phyloP scores from a whole-genome alignment of 2,888 invertebrate species.

The Hydroisotoma schaefferi region DNA sequence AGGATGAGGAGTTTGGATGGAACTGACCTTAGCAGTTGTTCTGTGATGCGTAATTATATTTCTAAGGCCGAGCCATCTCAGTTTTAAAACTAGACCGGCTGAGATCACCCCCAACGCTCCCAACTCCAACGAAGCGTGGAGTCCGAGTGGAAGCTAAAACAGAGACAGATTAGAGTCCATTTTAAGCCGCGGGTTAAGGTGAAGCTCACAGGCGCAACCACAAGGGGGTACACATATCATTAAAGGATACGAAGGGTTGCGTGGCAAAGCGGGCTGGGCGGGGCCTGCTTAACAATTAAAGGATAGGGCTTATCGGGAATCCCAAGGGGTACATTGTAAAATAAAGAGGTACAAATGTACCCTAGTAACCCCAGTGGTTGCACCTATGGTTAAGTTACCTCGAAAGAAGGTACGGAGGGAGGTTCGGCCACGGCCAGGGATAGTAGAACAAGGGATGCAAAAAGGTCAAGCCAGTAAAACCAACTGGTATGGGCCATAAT shows the following conservation, averaged over 20 bases:
- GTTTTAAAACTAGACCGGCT: slow-evolving; percentile 71
- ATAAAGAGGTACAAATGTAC: too few species aligned
- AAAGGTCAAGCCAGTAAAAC: slow-evolving; percentile 77
- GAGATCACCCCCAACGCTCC: slow-evolving; percentile 71
- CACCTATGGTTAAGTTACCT: too few species aligned
- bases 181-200: too few species aligned
- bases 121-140: slow-evolving; percentile 77
- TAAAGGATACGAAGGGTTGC: too few species aligned
- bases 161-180: slow-evolving; percentile 6
- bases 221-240: too few species aligned
- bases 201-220: too few species aligned
- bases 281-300: too few species aligned
- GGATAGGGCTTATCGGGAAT: too few species aligned
- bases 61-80: slow-evolving; percentile 80
- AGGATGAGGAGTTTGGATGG: not conserved
- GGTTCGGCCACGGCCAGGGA: slow-evolving; percentile 74
- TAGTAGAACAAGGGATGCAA: slow-evolving; percentile 70
- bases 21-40: slow-evolving; percentile 73
- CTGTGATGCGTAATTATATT: slow-evolving; percentile 79
- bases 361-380: too few species aligned
- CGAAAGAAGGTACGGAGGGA: slow-evolving; percentile 71
- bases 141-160: slow-evolving; percentile 67
- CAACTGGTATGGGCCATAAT: slow-evolving; percentile 80
- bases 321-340: too few species aligned
- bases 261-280: too few species aligned